These are phyloP conservation scores for Dromiciops gliroides DNA, from an alignment of 2,113 vertebrate genomes.

Conservation along the genomic window DNA sequence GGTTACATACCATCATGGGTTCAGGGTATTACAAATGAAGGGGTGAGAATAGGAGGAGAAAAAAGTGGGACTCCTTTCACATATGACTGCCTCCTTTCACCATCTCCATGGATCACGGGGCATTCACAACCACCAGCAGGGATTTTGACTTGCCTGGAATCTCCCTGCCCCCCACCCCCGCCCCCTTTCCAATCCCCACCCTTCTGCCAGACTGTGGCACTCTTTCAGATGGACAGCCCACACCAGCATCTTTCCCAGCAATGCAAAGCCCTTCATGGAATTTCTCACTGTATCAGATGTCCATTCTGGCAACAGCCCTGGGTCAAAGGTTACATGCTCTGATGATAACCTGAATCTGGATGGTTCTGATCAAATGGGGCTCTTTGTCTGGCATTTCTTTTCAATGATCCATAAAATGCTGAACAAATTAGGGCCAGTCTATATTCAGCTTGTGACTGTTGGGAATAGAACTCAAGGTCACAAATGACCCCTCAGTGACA, in stretches of 20 bases:
- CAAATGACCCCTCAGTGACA: not conserved
- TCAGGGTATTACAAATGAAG: constrained; percentile 24
- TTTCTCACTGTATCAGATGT: constrained; percentile 32
- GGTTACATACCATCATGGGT: constrained; percentile 8
- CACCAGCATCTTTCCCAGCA: constrained; percentile 46
- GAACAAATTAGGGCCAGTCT: constrained; percentile 30
- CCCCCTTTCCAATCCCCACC: not conserved
- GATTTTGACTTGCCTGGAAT: constrained; percentile 40
- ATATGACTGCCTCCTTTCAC: constrained; percentile 52
- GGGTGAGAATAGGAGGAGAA: constrained; percentile 56
- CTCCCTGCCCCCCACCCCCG: not conserved
- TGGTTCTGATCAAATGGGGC: not conserved
- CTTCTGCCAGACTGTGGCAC: constrained; percentile 8
- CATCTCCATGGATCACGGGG: constrained; percentile 37
- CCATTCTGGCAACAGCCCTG: constrained; percentile 25
- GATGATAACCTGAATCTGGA: not conserved
- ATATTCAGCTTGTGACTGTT: constrained; percentile 30
- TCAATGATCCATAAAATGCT: constrained; percentile 45
- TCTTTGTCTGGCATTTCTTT: constrained; percentile 46
- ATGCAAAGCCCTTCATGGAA: constrained; percentile 31
- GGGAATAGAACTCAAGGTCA: constrained; percentile 34
- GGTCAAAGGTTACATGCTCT: constrained; percentile 4
- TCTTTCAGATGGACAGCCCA: constrained; percentile 41
- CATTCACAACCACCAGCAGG: constrained; percentile 29
- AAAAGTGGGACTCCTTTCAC: constrained; percentile 64